phyloP scores from a whole-genome alignment of 1,140 invertebrate species.

The Gonatopus flavifemur region DNA sequence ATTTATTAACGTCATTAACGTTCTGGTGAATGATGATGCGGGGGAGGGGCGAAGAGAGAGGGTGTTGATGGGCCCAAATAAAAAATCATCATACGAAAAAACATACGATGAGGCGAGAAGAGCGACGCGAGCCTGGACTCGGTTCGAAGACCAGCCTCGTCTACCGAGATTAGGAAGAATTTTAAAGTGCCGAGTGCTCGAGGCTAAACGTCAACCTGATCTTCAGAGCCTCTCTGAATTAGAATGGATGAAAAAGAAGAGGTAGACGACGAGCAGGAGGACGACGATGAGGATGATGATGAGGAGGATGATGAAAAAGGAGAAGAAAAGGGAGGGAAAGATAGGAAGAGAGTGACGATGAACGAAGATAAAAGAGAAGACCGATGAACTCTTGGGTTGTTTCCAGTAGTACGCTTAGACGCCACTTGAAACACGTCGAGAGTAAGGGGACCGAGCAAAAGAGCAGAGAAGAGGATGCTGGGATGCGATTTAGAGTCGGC shows the following conservation, averaged over 20 bases:
- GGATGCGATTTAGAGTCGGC: slow-evolving; percentile 13
- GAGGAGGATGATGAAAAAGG: not conserved
- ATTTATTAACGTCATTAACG: slow-evolving; percentile 40
- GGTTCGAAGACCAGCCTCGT: slow-evolving; percentile 27
- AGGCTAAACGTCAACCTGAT: slow-evolving; percentile 25
- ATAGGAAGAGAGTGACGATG: slow-evolving; percentile 10
- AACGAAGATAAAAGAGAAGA: too few species aligned
- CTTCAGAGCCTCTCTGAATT: slow-evolving; percentile 5
- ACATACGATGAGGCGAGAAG: not conserved
- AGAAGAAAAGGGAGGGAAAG: slow-evolving; percentile 13
- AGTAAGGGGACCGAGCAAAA: slow-evolving; percentile 2
- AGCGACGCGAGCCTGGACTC: slow-evolving; percentile 6
- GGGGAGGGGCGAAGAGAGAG: not conserved
- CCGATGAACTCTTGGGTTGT: slow-evolving; percentile 26
- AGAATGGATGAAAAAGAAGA: slow-evolving; percentile 11
- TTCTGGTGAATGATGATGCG: slow-evolving; percentile 2
- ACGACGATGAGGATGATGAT: not conserved
- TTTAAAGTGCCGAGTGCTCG: slow-evolving; percentile 31
- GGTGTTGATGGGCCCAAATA: not conserved
- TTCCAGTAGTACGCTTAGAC: slow-evolving; percentile 21
- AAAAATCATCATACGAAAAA: too few species aligned
- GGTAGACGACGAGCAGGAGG: not conserved
- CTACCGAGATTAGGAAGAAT: slow-evolving; percentile 38
- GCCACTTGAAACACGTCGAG: slow-evolving; percentile 20
- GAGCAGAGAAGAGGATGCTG: slow-evolving; percentile 1